phyloP scores from a whole-genome alignment of 2,797 vertebrate genomes.

The Tenualosa thibaudeaui region DNA sequence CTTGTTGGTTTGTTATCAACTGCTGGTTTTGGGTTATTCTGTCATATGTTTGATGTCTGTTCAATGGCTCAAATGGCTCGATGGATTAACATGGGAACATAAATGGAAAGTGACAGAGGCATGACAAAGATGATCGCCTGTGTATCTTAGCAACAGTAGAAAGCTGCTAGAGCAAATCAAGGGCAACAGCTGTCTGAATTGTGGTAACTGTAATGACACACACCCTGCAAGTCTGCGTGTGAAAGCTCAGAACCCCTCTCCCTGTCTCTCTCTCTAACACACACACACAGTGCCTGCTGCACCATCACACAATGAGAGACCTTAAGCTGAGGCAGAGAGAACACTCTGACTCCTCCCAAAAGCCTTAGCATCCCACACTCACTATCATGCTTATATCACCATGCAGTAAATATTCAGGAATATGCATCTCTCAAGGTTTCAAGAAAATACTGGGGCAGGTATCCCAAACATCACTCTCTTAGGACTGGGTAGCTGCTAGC shows the following conservation, averaged over 20 bases:
- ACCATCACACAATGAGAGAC: neutral
- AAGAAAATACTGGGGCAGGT: neutral
- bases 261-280: neutral
- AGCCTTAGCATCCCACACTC: neutral
- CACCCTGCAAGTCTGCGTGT: neutral
- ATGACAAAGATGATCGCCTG: neutral
- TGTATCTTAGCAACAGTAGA: slow-evolving; percentile 39
- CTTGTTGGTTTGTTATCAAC: neutral
- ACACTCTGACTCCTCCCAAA: neutral
- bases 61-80: neutral
- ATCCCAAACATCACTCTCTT: neutral
- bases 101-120: neutral
- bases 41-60: neutral
- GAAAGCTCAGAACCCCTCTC: neutral
- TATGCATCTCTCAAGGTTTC: neutral
- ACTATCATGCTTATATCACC: neutral
- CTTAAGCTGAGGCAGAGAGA: neutral
- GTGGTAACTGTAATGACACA: slow-evolving; percentile 24
- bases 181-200: slow-evolving; percentile 24
- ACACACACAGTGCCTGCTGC: neutral
- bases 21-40: neutral
- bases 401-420: neutral
- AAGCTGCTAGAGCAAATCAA: slow-evolving; percentile 31
- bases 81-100: neutral
- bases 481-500: neutral